These are phyloP conservation scores for Polypterus bichir DNA, from an alignment of 2,113 vertebrate genomes.

Conservation along the genomic window DNA sequence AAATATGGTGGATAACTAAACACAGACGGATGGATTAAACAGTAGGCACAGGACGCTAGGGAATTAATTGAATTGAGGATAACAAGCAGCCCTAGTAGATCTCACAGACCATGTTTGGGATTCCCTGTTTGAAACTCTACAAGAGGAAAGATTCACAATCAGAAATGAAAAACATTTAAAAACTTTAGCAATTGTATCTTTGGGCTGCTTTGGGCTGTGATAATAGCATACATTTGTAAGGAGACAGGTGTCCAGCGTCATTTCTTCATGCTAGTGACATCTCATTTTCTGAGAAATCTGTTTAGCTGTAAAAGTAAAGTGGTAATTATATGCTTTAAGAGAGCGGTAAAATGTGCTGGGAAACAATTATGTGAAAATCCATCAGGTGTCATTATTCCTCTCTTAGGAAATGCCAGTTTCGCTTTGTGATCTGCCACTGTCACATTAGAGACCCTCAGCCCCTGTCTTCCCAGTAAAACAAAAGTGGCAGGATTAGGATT, in stretches of 20 bases:
- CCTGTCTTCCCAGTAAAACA: slow-evolving; percentile 19
- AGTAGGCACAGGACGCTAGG: too few relatives aligned
- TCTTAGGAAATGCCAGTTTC: slow-evolving; percentile 32
- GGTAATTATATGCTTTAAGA: slow-evolving; percentile 63
- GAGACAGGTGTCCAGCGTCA: slow-evolving; percentile 30
- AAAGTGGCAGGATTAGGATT: slow-evolving; percentile 12
- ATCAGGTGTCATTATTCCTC: slow-evolving; percentile 52
- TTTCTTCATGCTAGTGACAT: slow-evolving; percentile 38
- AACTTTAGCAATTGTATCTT: too few relatives aligned
- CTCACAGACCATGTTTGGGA: too few relatives aligned
- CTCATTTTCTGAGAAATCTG: slow-evolving; percentile 50
- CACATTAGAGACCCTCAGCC: slow-evolving; percentile 8
- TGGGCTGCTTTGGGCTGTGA: not conserved
- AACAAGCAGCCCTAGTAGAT: too few relatives aligned
- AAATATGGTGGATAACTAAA: too few relatives aligned
- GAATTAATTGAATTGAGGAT: too few relatives aligned
- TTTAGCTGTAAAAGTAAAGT: slow-evolving; percentile 36
- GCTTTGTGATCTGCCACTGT: slow-evolving; percentile 23
- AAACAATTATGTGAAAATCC: slow-evolving; percentile 41
- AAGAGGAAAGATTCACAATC: too few relatives aligned
- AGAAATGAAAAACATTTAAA: too few relatives aligned
- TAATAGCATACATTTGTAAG: slow-evolving; percentile 32
- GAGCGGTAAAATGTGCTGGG: slow-evolving; percentile 26
- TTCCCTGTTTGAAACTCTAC: too few relatives aligned
- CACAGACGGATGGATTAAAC: too few relatives aligned